Conservation (phyloP, 2,888 invertebrate species). For the Apamea epomidion region DNA sequence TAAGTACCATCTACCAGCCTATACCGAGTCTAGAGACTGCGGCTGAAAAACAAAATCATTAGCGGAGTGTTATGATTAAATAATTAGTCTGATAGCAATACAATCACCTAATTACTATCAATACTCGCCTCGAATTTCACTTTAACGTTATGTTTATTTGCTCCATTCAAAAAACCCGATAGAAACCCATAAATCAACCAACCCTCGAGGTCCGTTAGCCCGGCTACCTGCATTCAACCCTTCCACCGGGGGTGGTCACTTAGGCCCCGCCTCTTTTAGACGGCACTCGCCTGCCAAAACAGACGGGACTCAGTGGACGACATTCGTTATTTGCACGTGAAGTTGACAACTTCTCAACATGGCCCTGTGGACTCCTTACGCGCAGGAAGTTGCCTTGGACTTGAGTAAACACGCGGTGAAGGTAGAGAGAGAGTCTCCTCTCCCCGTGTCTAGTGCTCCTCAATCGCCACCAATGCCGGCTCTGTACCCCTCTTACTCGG, state of each 20-base stretch:
- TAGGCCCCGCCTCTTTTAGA: conserved; percentile 69
- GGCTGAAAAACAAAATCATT: conserved; percentile 53
- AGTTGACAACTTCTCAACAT: conserved; percentile 70
- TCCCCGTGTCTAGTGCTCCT: conserved; percentile 61
- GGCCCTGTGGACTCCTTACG: conserved; percentile 85
- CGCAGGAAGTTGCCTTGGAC: conserved; percentile 81
- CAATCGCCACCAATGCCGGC: conserved; percentile 51
- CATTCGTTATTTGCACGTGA: conserved; percentile 67
- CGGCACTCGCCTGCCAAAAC: conserved; percentile 56
- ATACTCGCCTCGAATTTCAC: background rate
- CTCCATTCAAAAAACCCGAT: conserved; percentile 29
- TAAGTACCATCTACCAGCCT: background rate
- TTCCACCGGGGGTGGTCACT: conserved; percentile 66
- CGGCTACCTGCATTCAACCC: conserved; percentile 60
- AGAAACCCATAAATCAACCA: conserved; percentile 38
- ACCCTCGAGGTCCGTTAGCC: conserved; percentile 53
- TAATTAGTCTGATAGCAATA: conserved; percentile 1
- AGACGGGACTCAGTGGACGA: conserved; percentile 17
- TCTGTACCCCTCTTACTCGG: conserved; percentile 63
- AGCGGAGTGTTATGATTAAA: conserved; percentile 4
- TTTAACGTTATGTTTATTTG: conserved; percentile 30
- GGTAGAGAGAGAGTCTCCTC: conserved; percentile 68
- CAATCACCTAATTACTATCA: conserved; percentile 22
- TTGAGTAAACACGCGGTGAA: conserved; percentile 75
- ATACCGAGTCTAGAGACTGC: background rate